Evolutionary conservation across 2,113 vertebrate species (phyloP).

Genomic region (Ellobius talpinus): DNA sequence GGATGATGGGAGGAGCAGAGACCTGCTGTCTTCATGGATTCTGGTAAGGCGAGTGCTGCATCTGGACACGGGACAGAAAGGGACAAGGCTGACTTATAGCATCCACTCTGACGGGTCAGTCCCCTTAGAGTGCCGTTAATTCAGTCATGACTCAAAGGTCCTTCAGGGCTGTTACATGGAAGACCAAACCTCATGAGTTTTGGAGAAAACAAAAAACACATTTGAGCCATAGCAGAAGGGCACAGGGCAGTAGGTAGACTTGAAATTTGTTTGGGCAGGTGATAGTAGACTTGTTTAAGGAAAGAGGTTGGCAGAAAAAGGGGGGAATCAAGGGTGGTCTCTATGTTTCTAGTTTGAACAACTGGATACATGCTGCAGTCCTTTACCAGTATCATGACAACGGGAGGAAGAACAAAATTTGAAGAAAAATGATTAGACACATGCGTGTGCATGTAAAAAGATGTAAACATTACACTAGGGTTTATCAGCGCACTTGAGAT

Average conservation of each 20-base stretch:
- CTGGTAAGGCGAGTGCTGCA: background rate
- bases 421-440: background rate
- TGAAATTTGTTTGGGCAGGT: background rate
- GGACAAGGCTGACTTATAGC: background rate
- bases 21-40: background rate
- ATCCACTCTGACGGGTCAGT: background rate
- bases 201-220: background rate
- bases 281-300: background rate
- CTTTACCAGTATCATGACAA: background rate
- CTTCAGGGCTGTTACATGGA: background rate
- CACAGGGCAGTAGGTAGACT: background rate
- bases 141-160: background rate
- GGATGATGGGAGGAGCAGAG: background rate
- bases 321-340: background rate
- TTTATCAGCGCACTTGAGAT: background rate
- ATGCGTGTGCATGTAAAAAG: background rate
- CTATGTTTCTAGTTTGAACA: constrained; percentile 10
- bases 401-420: background rate
- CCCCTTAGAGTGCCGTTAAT: background rate
- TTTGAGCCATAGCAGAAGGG: background rate
- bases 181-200: background rate
- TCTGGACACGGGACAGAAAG: background rate
- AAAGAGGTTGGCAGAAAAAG: background rate
- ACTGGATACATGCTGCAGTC: background rate
- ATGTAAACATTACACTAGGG: background rate